Evolutionary conservation across 2,888 invertebrate species (phyloP).

Genomic region (Eubasilissa splendida): DNA sequence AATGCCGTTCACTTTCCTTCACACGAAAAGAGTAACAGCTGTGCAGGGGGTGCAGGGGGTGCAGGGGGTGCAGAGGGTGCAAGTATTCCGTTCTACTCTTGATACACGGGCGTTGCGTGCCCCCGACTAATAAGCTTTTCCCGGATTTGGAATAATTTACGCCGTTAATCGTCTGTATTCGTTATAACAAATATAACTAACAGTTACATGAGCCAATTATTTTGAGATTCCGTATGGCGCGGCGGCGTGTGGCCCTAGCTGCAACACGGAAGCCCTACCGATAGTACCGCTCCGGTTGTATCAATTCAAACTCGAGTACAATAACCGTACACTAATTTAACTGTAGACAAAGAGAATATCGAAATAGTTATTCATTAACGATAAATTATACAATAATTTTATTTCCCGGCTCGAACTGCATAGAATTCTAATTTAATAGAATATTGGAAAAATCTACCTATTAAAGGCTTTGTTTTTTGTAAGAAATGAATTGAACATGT

Average conservation of each 20-base stretch:
- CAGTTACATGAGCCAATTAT: constrained; percentile 42
- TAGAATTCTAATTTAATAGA: too few relatives aligned
- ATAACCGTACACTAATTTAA: too few relatives aligned
- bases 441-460: too few relatives aligned
- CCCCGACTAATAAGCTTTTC: constrained; percentile 49
- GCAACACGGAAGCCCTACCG: constrained; percentile 22
- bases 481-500: too few relatives aligned
- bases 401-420: too few relatives aligned
- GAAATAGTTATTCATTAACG: too few relatives aligned
- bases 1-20: too few relatives aligned
- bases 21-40: too few relatives aligned
- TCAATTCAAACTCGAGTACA: neutral
- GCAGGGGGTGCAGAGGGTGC: neutral
- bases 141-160: constrained; percentile 56
- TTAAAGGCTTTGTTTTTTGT: too few relatives aligned
- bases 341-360: too few relatives aligned
- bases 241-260: neutral
- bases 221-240: constrained; percentile 20
- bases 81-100: constrained; percentile 5
- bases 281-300: neutral
- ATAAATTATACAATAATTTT: too few relatives aligned
- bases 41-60: too few relatives aligned
- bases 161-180: constrained; percentile 55
- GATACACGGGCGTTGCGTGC: constrained; percentile 54
- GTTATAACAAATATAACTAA: constrained; percentile 47